phyloP scores from a whole-genome alignment of 2,797 vertebrate genomes.

The Distichodus sexfasciatus region DNA sequence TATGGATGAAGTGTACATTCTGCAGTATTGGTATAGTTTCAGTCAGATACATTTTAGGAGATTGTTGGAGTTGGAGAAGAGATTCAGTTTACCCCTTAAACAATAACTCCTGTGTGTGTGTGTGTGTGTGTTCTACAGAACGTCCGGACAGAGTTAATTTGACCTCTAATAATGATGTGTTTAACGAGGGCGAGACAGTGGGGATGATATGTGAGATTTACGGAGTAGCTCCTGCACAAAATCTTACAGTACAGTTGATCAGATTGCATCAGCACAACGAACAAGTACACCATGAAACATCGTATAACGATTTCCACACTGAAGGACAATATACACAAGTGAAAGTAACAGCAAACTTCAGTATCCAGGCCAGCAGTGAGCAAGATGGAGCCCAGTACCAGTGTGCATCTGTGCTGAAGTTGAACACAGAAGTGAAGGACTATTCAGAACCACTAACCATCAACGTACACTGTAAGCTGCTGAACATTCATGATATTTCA shows the following conservation, averaged over 20 bases:
- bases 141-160: background rate
- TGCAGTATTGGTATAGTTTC: too few species aligned
- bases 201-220: background rate
- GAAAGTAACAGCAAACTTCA: background rate
- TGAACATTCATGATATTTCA: too few species aligned
- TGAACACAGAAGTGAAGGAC: background rate
- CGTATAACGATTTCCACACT: background rate
- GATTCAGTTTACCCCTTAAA: too few species aligned
- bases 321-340: background rate
- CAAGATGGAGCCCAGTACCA: slow-evolving; percentile 9
- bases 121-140: slow-evolving; percentile 16
- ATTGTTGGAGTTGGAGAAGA: background rate
- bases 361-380: background rate
- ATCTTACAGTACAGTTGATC: background rate
- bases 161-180: background rate
- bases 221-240: background rate
- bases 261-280: background rate
- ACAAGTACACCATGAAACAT: background rate
- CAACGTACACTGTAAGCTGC: slow-evolving; percentile 6
- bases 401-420: slow-evolving; percentile 1
- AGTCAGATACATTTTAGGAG: too few species aligned
- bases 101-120: background rate
- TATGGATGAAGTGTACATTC: too few species aligned
- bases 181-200: background rate
- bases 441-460: background rate